phyloP scores from a whole-genome alignment of 2,797 vertebrate genomes.

The Dendrocincla fuliginosa region DNA sequence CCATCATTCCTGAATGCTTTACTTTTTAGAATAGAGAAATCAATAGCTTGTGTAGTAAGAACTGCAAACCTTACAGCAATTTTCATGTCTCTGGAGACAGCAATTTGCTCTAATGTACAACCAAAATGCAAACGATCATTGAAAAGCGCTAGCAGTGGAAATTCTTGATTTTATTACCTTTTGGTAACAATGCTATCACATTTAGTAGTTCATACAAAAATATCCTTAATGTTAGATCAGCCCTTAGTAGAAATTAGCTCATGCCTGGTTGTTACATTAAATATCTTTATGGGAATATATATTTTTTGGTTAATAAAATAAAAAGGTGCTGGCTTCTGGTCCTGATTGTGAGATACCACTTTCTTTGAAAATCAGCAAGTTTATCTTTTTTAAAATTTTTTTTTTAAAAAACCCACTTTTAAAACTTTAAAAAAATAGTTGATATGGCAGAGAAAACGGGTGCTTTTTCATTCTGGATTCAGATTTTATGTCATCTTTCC shows the following conservation, averaged over 20 bases:
- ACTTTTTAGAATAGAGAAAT: background rate
- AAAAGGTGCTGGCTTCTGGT: background rate
- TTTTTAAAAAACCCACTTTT: background rate
- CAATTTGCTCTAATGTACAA: background rate
- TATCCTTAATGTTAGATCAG: background rate
- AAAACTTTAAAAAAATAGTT: background rate
- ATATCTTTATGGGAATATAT: background rate
- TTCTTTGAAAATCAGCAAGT: background rate
- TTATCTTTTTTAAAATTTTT: background rate
- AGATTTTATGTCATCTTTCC: background rate
- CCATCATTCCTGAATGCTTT: background rate
- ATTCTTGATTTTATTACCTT: background rate
- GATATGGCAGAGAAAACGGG: fast-evolving
- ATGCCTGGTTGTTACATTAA: background rate
- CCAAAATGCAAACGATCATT: background rate
- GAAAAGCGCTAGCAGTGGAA: background rate
- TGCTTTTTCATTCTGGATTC: background rate
- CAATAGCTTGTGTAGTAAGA: background rate
- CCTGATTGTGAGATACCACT: background rate
- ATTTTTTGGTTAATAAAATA: background rate
- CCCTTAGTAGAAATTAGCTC: background rate
- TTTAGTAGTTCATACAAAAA: background rate
- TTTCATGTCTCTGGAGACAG: background rate
- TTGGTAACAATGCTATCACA: background rate
- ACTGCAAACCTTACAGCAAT: background rate